Conservation (phyloP, 2,113 vertebrate genomes). For the Platanista minor region DNA sequence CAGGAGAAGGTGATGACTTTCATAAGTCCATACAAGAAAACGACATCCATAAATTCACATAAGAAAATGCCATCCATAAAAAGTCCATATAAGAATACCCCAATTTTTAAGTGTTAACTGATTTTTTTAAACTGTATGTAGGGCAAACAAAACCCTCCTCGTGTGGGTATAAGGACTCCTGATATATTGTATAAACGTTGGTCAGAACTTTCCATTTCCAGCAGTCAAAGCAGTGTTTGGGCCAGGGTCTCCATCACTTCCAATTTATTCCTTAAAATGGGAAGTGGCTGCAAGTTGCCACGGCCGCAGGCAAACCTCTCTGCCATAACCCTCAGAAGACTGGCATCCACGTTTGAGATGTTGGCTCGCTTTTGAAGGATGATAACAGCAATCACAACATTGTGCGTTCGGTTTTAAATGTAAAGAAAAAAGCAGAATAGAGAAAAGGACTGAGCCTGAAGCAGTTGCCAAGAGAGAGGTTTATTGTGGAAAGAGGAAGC, state of each 20-base stretch:
- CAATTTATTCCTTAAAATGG: accelerated
- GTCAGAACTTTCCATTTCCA: background rate
- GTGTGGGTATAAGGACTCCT: accelerated
- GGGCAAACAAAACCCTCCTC: background rate
- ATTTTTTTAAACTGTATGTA: background rate
- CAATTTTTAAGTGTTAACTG: background rate
- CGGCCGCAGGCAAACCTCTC: accelerated
- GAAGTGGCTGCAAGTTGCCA: accelerated
- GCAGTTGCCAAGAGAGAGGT: accelerated
- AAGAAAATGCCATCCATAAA: background rate
- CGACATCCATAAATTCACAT: background rate
- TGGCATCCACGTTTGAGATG: accelerated
- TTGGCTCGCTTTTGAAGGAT: accelerated
- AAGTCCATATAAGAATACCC: background rate
- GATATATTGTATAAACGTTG: accelerated
- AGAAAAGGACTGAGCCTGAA: accelerated
- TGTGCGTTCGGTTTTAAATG: background rate
- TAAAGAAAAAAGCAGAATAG: background rate
- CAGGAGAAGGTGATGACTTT: too few relatives aligned
- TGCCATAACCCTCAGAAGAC: accelerated
- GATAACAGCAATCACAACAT: too few relatives aligned
- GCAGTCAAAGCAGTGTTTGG: accelerated
- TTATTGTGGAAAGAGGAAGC: accelerated
- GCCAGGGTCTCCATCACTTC: background rate
- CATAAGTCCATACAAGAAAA: background rate